Base-by-base conservation (phyloP, 1,140 invertebrate species). In the Zaprionus ghesquierei region DNA sequence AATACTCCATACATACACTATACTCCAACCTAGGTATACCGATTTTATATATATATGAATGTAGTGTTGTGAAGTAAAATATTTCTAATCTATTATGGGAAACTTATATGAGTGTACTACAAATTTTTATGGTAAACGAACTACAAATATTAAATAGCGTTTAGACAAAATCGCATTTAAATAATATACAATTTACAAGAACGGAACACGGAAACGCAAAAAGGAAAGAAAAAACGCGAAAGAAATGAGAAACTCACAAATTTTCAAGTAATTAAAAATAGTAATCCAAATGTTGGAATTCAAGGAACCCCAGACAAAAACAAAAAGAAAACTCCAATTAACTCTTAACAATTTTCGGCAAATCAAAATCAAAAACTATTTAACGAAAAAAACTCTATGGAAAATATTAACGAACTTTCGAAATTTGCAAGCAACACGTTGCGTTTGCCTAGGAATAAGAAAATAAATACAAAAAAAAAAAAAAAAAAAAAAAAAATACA, bases 41-140 rank as follows among this genome's bases (percentile, higher is more conserved):
- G 80, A 87, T 86, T 86, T 86, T 87, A 87, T 85, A 86, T 71
- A 86, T 87, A 81, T 72, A 89, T 89, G 80, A 82, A 87, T 87
- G 84, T 87, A 87, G 82, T 89, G 84, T 87, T 87, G 82, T 87
- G 82, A 87, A 69, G 12, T 20, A 75, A 73, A 69, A 71, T 71
- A 71, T 71, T 64, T 60, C 73, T 71, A 65, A 70, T 53, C 63
- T 70, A 68, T 56, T 69, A 74, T 69, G 70, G 70, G 64, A 74
- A 89, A 79, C 62, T 51, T 80, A 85, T 75, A 86, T 82, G 60
- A 81, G 74, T 81, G 75, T 81, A 86, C 58, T 69, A 85, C 81
- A 85, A 86, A 85, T 85, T 85, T 86, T 81, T 63, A 81, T 68
- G 74, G 75, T 69, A 77, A 87, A 87, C 79, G 79, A 87, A 89